Evolutionary conservation across 2,113 vertebrate species (phyloP), one percentile per base, ranked within the genome.

Genomic region (Corythornis vintsioides): DNA sequence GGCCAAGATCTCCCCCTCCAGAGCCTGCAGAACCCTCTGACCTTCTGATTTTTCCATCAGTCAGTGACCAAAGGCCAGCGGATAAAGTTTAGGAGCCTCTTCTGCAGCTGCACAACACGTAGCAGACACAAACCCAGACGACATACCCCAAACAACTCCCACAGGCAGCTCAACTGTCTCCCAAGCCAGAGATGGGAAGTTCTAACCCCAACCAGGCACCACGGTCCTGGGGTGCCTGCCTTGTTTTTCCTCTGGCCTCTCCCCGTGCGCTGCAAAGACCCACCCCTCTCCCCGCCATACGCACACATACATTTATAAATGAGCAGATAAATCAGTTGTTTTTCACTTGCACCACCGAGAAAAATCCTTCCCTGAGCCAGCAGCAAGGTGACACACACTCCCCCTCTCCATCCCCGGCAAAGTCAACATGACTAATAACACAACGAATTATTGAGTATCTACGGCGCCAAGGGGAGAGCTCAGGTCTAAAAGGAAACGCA

Each of bases 301-400:
- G 4, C 7, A 31, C 66, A 45, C 35, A 9, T 1, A 18, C 50
- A 2, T 38, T 50, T 53, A 72, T 59, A 86, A 88, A 86, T 0
- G 24, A 85, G 74, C 85, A 24, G 94, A 93, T 60, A 88, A 91
- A 97, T 95, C 90, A 73, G 83, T 85, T 91, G 89, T 72, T 96
- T 96, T 89, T 18, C 89, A 92, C 92, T 94, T 57, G 89, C 93
- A 94, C 74, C 90, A 53, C 48, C 1, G 16, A 35, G 89, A 93
- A 95, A 95, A 96, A 97, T 69, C 94, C 73, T 65, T 90, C 56
- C 67, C 28, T 0, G 1, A 80, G 89, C 79, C 91, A 86, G 82
- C 90, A 84, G 81, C 82, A 92, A 95, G 87, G 87, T 56, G 90
- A 82, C 91, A 92, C 67, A 19, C 4, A 3, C 43, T 57, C 38